phyloP scores from a whole-genome alignment of 2,888 invertebrate genomes.

The Salticus scenicus region DNA sequence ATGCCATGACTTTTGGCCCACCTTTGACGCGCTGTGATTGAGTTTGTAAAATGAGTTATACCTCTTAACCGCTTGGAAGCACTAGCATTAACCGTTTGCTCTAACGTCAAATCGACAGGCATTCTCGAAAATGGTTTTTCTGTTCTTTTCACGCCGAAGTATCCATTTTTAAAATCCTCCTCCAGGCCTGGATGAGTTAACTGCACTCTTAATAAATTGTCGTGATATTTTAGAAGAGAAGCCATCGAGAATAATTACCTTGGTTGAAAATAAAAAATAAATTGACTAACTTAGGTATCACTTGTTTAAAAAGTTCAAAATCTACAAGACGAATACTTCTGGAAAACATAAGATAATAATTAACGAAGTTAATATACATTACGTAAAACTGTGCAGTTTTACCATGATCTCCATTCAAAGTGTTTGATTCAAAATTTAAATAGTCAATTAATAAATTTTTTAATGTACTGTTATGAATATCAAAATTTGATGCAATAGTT shows the following conservation, averaged over 20 bases:
- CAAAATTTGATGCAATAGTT: background rate
- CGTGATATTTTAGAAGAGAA: background rate
- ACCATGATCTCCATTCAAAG: background rate
- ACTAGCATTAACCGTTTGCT: background rate
- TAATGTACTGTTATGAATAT: background rate
- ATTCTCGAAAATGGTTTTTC: no score
- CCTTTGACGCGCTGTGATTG: background rate
- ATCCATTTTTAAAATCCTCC: no score
- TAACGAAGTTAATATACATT: background rate
- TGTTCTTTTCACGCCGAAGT: no score
- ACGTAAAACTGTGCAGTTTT: background rate
- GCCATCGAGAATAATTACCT: background rate
- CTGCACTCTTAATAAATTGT: background rate
- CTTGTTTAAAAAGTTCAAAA: background rate
- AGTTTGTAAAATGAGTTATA: background rate
- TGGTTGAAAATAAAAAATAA: background rate
- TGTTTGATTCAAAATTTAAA: background rate
- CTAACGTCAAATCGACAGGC: no score
- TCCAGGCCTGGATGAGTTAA: background rate
- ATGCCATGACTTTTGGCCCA: background rate
- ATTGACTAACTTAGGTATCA: background rate
- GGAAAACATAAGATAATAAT: background rate
- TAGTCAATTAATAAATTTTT: background rate
- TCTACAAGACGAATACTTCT: background rate
- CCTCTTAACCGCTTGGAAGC: background rate